phyloP scores from a whole-genome alignment of 1,140 invertebrate genomes.

The Anoplolepis gracilipes region DNA sequence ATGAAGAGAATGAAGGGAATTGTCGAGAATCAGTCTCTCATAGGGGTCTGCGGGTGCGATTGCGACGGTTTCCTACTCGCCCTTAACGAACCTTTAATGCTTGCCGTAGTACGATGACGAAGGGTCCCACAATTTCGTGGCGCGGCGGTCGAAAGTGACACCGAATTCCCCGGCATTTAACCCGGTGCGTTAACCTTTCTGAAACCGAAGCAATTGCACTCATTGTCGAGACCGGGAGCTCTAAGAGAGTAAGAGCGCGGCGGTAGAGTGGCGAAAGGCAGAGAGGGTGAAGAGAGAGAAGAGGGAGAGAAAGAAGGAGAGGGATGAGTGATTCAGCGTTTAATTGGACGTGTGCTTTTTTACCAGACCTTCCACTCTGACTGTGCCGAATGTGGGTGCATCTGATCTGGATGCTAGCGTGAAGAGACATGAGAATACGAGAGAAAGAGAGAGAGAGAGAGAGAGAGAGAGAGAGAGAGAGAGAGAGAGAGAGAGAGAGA shows the following conservation, averaged over 20 bases:
- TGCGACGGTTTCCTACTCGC: slow-evolving; percentile 54
- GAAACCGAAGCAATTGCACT: slow-evolving; percentile 83
- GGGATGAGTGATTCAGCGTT: slow-evolving; percentile 73
- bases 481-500: background rate
- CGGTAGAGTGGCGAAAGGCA: slow-evolving; percentile 1
- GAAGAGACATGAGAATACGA: slow-evolving; percentile 24
- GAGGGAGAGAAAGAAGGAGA: background rate
- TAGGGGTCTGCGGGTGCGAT: slow-evolving; percentile 35
- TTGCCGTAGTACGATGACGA: slow-evolving; percentile 48
- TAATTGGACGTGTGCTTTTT: slow-evolving; percentile 81
- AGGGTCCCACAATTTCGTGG: slow-evolving; percentile 59
- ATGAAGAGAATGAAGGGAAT: slow-evolving; percentile 21
- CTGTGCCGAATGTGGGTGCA: slow-evolving; percentile 58
- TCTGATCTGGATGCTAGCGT: slow-evolving; percentile 30
- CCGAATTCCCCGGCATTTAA: slow-evolving; percentile 82
- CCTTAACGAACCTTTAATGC: slow-evolving; percentile 73
- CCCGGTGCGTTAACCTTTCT: slow-evolving; percentile 83
- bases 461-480: background rate
- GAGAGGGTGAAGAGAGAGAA: background rate
- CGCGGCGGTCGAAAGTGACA: slow-evolving; percentile 79
- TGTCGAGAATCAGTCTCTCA: slow-evolving; percentile 43
- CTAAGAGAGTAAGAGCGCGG: slow-evolving; percentile 21
- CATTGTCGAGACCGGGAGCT: slow-evolving; percentile 76
- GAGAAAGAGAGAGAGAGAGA: background rate
- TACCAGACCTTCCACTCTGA: slow-evolving; percentile 53